Percentiles rank a stretch among this genome's conserved stretches.
Conservation (phyloP, 2,797 vertebrate genomes). For the Malurus splendens region DNA sequence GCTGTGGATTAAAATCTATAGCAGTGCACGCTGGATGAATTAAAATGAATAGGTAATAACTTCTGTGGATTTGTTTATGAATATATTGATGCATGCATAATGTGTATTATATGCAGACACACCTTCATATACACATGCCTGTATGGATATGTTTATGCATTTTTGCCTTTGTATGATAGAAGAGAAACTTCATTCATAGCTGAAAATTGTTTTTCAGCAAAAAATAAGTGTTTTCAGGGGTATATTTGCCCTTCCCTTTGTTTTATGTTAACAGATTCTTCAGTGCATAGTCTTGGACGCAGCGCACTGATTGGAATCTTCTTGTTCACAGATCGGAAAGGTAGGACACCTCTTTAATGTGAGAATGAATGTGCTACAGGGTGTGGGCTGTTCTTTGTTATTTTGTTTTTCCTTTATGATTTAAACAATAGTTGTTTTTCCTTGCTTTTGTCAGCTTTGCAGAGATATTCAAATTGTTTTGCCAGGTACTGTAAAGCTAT, state of each 20-base stretch:
- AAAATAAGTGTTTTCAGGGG: constrained; percentile 1
- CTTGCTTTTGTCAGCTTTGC: background rate
- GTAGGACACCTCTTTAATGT: constrained; percentile 57
- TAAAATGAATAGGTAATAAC: constrained; percentile 4
- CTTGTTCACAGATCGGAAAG: constrained; percentile 61
- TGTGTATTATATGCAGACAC: background rate
- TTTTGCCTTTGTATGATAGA: background rate
- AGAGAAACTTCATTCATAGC: constrained; percentile 6
- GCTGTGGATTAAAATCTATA: constrained; percentile 19
- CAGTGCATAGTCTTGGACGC: constrained; percentile 22
- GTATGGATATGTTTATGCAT: background rate
- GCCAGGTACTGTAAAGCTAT: background rate
- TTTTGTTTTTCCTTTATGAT: background rate
- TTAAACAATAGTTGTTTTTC: background rate
- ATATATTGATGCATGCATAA: background rate
- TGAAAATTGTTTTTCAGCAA: background rate
- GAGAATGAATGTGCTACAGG: background rate
- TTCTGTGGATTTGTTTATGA: background rate
- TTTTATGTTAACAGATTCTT: constrained; percentile 63
- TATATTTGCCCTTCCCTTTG: background rate
- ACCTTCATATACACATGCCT: background rate
- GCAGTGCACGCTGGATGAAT: background rate
- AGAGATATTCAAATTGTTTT: background rate
- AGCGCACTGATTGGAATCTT: constrained; percentile 44
- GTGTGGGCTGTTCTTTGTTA: background rate